Percentiles rank a stretch among this genome's conserved stretches.
These are phyloP conservation scores for Urosaurus nigricauda DNA, from an alignment of 2,797 vertebrate species.

Conservation along the genomic window DNA sequence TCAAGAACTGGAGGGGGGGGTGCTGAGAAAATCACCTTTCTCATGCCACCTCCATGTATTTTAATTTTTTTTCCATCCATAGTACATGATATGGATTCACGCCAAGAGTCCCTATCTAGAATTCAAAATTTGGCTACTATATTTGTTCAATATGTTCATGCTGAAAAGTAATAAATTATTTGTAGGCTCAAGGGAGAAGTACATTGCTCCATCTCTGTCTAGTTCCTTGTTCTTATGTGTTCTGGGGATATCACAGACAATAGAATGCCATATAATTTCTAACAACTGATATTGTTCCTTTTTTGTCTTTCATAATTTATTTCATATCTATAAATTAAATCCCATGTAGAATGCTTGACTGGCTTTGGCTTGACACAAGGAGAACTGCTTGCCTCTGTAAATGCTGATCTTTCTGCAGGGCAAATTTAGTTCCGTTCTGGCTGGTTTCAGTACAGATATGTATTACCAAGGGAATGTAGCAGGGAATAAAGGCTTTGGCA, in stretches of 20 bases:
- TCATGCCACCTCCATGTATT: no score
- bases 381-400: constrained; percentile 34
- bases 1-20: no score
- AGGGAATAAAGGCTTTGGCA: background rate
- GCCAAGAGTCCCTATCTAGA: background rate
- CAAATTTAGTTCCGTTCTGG: constrained; percentile 6
- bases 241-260: background rate
- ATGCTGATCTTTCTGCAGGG: constrained; percentile 13
- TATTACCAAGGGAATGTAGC: constrained; percentile 16
- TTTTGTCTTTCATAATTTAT: constrained; percentile 24
- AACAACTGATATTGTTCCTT: background rate
- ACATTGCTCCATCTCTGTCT: background rate
- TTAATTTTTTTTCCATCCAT: no score
- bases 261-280: background rate
- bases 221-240: background rate
- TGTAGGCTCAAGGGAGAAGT: background rate
- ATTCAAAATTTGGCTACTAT: background rate
- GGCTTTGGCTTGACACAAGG: constrained; percentile 23
- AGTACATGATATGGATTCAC: background rate
- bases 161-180: constrained; percentile 1
- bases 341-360: constrained; percentile 42
- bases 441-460: background rate
- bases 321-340: constrained; percentile 14
- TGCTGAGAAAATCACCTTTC: no score
- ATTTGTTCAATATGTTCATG: background rate